Percentiles rank a stretch among this genome's conserved stretches.
phyloP scores from a whole-genome alignment of 2,888 invertebrate genomes.

The Barypeithes pellucidus region DNA sequence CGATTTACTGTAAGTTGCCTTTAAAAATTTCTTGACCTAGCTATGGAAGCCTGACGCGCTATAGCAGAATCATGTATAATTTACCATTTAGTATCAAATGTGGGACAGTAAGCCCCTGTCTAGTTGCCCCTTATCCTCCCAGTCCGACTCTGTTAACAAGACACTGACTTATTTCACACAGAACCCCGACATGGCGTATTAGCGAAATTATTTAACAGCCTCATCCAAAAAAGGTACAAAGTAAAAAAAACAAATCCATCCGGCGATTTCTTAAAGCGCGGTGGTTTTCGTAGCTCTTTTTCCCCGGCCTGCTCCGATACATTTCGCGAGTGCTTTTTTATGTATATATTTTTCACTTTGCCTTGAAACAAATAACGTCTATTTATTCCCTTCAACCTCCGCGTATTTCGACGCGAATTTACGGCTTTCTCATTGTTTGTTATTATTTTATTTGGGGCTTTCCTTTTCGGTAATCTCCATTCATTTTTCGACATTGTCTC shows the following conservation, averaged over 20 bases:
- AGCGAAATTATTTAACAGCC: background rate
- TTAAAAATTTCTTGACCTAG: no score
- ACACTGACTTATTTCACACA: background rate
- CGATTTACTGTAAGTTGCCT: no score
- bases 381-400: slow-evolving; percentile 43
- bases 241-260: slow-evolving; percentile 3
- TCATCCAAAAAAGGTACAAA: slow-evolving; percentile 1
- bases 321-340: slow-evolving; percentile 50
- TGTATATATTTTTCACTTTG: slow-evolving; percentile 49
- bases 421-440: slow-evolving; percentile 46
- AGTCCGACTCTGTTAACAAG: background rate
- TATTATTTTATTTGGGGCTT: slow-evolving; percentile 49
- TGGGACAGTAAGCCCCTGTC: no score
- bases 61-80: no score
- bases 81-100: no score
- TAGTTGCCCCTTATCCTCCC: no score
- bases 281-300: slow-evolving; percentile 8
- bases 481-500: slow-evolving; percentile 13
- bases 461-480: slow-evolving; percentile 39
- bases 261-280: background rate
- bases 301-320: slow-evolving; percentile 28
- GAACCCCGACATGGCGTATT: background rate
- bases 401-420: slow-evolving; percentile 40
- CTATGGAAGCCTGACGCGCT: no score
- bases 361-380: slow-evolving; percentile 43